phyloP scores from a whole-genome alignment of 2,888 invertebrate species.

The Maniola hyperantus region DNA sequence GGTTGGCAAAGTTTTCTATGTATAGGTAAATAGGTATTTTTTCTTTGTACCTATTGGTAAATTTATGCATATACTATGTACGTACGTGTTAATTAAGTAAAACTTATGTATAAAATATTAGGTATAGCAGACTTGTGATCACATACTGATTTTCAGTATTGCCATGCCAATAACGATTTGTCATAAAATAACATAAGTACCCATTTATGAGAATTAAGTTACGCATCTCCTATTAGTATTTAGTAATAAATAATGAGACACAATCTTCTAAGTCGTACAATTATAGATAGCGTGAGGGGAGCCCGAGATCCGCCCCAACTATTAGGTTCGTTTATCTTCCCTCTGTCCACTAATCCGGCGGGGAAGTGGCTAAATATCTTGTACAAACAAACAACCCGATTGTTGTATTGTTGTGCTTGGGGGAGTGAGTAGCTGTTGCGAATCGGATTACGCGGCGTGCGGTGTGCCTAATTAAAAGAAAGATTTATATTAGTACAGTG shows the following conservation, averaged over 20 bases:
- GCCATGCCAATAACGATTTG: neutral
- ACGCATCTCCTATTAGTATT: slow-evolving; percentile 28
- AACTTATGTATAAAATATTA: too few species aligned
- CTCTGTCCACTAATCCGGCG: slow-evolving; percentile 76
- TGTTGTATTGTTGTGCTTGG: slow-evolving; percentile 71
- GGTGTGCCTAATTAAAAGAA: slow-evolving; percentile 65
- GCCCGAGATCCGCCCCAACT: slow-evolving; percentile 67
- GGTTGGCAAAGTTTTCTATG: too few species aligned
- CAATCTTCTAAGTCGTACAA: slow-evolving; percentile 62
- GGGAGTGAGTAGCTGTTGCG: slow-evolving; percentile 63
- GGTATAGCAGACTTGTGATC: too few species aligned
- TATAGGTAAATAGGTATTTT: too few species aligned
- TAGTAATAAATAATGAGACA: slow-evolving; percentile 39
- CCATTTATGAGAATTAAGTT: slow-evolving; percentile 3
- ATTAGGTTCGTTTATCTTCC: slow-evolving; percentile 76
- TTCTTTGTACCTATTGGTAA: too few species aligned
- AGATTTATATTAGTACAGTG: slow-evolving; percentile 62
- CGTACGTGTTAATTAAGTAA: too few species aligned
- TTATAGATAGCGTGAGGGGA: slow-evolving; percentile 59
- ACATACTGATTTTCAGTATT: too few species aligned
- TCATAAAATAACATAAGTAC: neutral
- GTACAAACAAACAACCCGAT: slow-evolving; percentile 81
- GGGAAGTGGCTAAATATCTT: slow-evolving; percentile 82
- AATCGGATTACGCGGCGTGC: slow-evolving; percentile 76
- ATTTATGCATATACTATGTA: too few species aligned